Percentiles rank a stretch among this genome's conserved stretches.
phyloP scores from a whole-genome alignment of 2,797 vertebrate genomes.

The Channallabes apus region DNA sequence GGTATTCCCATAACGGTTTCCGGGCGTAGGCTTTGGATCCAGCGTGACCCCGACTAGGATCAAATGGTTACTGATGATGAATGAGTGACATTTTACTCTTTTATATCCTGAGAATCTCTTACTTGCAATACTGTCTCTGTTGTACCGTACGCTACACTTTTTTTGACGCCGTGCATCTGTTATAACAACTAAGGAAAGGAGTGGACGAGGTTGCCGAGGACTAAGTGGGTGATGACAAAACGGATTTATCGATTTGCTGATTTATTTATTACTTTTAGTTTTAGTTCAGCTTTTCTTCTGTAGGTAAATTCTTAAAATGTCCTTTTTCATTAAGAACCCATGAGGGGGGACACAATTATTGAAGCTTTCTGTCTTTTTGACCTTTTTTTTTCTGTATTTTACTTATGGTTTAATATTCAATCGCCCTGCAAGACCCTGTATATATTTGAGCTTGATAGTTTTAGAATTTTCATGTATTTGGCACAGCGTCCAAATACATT shows the following conservation, averaged over 20 bases:
- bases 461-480: neutral
- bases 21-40: neutral
- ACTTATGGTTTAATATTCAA: too few species aligned
- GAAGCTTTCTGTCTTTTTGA: too few species aligned
- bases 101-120: neutral
- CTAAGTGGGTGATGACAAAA: neutral
- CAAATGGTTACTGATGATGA: neutral
- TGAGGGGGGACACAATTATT: too few species aligned
- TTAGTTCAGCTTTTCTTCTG: neutral
- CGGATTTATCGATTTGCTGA: neutral
- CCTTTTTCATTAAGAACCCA: too few species aligned
- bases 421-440: too few species aligned
- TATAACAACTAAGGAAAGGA: neutral
- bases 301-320: neutral
- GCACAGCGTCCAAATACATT: too few species aligned
- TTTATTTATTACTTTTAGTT: too few species aligned
- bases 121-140: neutral
- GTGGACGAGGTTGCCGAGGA: neutral
- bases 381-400: too few species aligned
- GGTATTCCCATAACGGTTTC: neutral
- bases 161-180: neutral
- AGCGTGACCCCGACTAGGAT: neutral
- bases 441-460: neutral
- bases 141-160: neutral
- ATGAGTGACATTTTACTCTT: neutral